Evolutionary conservation across 92 coral and sea anemone genomes (phyloP), one percentile per base, ranked within the genome.

Genomic region (Pocillopora meandrina): DNA sequence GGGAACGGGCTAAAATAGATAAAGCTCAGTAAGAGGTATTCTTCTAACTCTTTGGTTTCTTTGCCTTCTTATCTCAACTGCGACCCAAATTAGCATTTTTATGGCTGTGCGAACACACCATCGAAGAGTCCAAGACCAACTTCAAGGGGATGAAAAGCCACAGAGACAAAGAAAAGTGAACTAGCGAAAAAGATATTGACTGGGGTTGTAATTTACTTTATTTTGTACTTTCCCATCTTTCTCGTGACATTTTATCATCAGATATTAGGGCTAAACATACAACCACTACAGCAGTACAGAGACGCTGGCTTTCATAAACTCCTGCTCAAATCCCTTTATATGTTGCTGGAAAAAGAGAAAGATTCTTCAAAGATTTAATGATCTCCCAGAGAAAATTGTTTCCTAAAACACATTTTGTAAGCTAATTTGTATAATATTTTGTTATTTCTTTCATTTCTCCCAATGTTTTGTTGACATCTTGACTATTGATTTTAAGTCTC

Each of bases 1-100:
- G 86, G 36, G 94, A 93, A 62, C 90, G 94, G 96, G 87, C 89
- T 12, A 90, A 93, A 67, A 72, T 86, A 33, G 91, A 88, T 73
- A 66, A 60, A 10, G 52, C 66, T 1, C 26, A 23, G 81, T 85
- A 9, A 75, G 94, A 74, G 94, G 88, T 3, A 79, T 82, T 5
- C 96, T 88, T 77, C 72, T 91, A 57, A 52, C 77, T 0, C 65
- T 93, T 6, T 93, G 93, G 96, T 80, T 66, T 9, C 21, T 92
- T 49, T 93, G 93, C 71, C 81, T 89, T 31, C 61, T 88, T 23
- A 55, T 82, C 2, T 81, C 97, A 1, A 83, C 75, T 6, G 26
- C 77, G 18, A 71, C 87, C 20, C 88, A 89, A 47, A 76, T 66
- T 14, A 67, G 80, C 1, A 82, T 86, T 34, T 61, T 85, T 12